Conservation (phyloP, 2,113 vertebrate species). For the Axis porcinus region DNA sequence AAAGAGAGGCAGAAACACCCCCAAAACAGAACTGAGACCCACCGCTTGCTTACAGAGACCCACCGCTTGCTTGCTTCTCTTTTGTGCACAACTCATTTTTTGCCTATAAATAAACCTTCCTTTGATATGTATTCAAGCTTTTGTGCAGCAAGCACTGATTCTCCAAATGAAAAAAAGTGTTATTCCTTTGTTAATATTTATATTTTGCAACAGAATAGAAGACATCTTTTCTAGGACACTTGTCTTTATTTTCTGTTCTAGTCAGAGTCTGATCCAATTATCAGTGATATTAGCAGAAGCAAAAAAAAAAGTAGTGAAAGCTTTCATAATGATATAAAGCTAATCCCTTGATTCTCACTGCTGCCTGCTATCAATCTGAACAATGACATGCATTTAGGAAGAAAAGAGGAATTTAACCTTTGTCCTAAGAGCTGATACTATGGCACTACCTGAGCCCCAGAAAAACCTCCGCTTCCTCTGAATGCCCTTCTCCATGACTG, state of each 20-base stretch:
- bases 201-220: slow-evolving; percentile 45
- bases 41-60: not conserved
- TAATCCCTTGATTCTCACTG: slow-evolving; percentile 31
- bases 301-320: not conserved
- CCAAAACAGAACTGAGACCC: not conserved
- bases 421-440: not conserved
- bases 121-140: slow-evolving; percentile 31
- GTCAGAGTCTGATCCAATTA: slow-evolving; percentile 41
- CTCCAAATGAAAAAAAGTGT: slow-evolving; percentile 33
- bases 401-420: slow-evolving; percentile 26
- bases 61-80: not conserved
- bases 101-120: slow-evolving; percentile 30
- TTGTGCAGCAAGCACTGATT: not conserved
- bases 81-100: slow-evolving; percentile 14
- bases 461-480: not conserved
- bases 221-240: slow-evolving; percentile 1
- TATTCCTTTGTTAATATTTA: slow-evolving; percentile 51
- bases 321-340: slow-evolving; percentile 36
- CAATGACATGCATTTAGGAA: not conserved
- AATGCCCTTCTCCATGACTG: not conserved
- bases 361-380: not conserved
- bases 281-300: slow-evolving; percentile 47
- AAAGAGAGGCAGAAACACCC: not conserved
- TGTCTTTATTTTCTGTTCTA: slow-evolving; percentile 48
- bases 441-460: not conserved